Base-by-base conservation (phyloP, 2,888 invertebrate species). In the Nycteola revayana region DNA sequence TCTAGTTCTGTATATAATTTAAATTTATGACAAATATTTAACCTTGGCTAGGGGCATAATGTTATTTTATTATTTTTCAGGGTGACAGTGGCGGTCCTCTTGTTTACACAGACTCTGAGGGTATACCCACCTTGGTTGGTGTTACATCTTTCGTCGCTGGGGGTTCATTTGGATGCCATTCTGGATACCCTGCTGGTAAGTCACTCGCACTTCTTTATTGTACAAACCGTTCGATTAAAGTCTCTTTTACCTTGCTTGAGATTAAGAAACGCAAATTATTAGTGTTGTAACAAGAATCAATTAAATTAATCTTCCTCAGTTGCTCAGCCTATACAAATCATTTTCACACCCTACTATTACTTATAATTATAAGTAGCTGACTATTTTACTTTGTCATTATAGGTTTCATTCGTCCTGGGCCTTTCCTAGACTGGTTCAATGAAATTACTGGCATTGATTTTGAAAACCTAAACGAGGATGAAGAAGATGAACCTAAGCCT, bases 71-170 rank as follows among this genome's bases (percentile, higher is more conserved):
- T 8, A 7, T 9, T 14, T 3, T 14, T 21, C 53, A 85, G 87
- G 87, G 87, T 17, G 87, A 87, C 67, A 87, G 86, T 44, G 87
- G 87, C n/a, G 87, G 87, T 10, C 86, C 87, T 0, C 48, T 88
- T 9, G 75, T 82, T 10, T 66, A 76, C 32, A 55, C 66, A 9
- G 45, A 47, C 10, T 7, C 38, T 1, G 67, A 75, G 0, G 77
- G 76, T 0, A 45, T 47, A 0, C 71, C 68, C 0, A 61, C 49
- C 2, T 72, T 85, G 2, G 43, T 88, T 6, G 87, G 87, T 1
- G 67, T 87, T 1, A 66, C 79, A 1, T 86, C 87, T 1, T 87
- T 87, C 58, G 86, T 83, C 1, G 84, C 85, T 7, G 76, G 77
- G 4, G 77, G 71, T 1, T 23, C 53, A 9, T 67, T 48, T 29